Conservation (phyloP, 2,113 vertebrate species). For the Okapia johnstoni region DNA sequence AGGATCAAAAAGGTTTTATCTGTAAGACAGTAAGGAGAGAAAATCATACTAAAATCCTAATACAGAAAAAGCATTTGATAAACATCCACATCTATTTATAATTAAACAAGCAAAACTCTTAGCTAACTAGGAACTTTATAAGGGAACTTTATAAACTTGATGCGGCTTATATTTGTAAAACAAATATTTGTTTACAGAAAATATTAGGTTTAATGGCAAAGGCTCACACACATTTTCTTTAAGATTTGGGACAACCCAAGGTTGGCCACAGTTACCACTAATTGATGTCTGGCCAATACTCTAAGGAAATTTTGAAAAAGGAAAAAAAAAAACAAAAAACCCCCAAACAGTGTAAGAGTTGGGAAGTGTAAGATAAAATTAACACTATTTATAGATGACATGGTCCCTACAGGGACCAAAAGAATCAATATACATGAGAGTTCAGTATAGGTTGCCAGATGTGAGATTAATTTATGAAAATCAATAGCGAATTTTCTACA, state of each 20-base stretch:
- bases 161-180: background rate
- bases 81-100: background rate
- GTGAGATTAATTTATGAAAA: constrained; percentile 27
- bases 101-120: background rate
- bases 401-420: background rate
- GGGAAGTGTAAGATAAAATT: background rate
- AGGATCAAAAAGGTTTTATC: background rate
- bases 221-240: background rate
- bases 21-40: background rate
- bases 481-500: constrained; percentile 3
- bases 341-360: background rate
- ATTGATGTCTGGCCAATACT: background rate
- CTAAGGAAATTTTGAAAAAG: background rate
- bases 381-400: background rate
- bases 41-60: background rate
- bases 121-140: background rate
- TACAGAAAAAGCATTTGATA: background rate
- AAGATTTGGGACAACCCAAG: background rate
- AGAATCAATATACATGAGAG: background rate
- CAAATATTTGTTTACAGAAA: background rate
- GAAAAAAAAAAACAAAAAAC: background rate
- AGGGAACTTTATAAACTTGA: background rate
- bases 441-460: background rate
- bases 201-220: background rate
- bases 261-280: background rate